Conservation (phyloP, 2,888 invertebrate species). For the Autographa gamma region DNA sequence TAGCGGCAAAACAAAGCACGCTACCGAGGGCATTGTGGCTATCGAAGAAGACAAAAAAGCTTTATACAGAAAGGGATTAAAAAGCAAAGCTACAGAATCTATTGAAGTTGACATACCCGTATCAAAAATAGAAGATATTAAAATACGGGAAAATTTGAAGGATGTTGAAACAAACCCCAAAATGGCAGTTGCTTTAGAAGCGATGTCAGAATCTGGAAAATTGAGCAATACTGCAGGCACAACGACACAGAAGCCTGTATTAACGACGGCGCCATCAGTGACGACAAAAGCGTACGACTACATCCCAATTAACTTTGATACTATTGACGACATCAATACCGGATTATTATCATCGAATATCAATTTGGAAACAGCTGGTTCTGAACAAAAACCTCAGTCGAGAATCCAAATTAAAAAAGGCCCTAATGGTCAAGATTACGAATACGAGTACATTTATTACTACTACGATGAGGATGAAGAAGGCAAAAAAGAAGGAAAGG, state of each 20-base stretch:
- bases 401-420: conserved; percentile 95
- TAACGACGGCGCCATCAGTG: conserved; percentile 86
- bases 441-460: conserved; percentile 97
- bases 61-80: conserved; percentile 76
- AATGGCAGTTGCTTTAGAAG: conserved; percentile 82
- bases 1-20: conserved; percentile 78
- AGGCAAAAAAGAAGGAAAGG: conserved; percentile 75
- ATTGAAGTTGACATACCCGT: conserved; percentile 85
- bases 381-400: conserved; percentile 92
- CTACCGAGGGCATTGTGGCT: conserved; percentile 82
- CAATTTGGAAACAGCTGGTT: conserved; percentile 90
- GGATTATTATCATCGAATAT: conserved; percentile 85
- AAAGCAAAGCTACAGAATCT: conserved; percentile 78
- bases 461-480: conserved; percentile 96
- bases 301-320: conserved; percentile 85
- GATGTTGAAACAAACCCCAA: conserved; percentile 82
- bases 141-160: conserved; percentile 86
- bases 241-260: conserved; percentile 88
- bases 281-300: conserved; percentile 80
- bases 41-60: conserved; percentile 85
- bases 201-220: conserved; percentile 86
- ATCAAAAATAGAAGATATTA: conserved; percentile 85
- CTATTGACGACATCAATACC: conserved; percentile 85
- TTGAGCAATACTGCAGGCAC: conserved; percentile 77
- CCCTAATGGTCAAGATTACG: conserved; percentile 96